Evolutionary conservation across 2,888 invertebrate species (phyloP).

Genomic region (Drosophila fulvimacula): DNA sequence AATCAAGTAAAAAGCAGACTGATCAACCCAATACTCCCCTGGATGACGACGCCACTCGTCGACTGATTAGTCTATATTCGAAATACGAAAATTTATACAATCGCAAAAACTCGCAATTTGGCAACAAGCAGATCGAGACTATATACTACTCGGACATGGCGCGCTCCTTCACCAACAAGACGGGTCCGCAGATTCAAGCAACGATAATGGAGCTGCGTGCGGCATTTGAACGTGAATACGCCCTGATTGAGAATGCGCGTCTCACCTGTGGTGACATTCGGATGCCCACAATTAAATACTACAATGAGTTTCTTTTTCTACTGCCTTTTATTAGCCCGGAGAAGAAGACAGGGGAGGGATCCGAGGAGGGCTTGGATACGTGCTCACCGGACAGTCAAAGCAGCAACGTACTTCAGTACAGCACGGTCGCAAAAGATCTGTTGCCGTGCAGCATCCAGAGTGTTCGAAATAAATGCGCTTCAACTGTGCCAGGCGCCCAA

Average conservation of each 20-base stretch:
- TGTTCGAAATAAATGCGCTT: background rate
- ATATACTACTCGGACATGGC: conserved; percentile 52
- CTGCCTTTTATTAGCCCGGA: conserved; percentile 36
- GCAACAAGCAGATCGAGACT: conserved; percentile 38
- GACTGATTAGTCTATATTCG: conserved; percentile 46
- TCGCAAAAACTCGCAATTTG: conserved; percentile 42
- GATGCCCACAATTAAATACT: conserved; percentile 51
- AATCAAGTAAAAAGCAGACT: background rate
- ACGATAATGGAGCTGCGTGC: conserved; percentile 31
- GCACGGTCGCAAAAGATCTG: background rate
- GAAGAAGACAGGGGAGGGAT: background rate
- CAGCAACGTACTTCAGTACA: background rate
- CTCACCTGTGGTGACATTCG: conserved; percentile 9
- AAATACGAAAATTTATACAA: conserved; percentile 55
- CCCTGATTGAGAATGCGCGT: conserved; percentile 35
- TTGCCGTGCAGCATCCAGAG: background rate
- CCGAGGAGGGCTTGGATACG: background rate
- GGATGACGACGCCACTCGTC: conserved; percentile 33
- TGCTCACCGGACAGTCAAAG: background rate
- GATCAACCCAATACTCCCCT: conserved; percentile 7
- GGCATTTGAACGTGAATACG: conserved; percentile 52
- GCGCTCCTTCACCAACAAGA: conserved; percentile 29
- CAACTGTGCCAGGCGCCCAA: background rate
- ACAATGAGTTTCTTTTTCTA: conserved; percentile 59
- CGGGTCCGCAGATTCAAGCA: conserved; percentile 26